These are phyloP conservation scores for Malurus cyaneus DNA, from an alignment of 2,113 vertebrate species.

Conservation along the genomic window DNA sequence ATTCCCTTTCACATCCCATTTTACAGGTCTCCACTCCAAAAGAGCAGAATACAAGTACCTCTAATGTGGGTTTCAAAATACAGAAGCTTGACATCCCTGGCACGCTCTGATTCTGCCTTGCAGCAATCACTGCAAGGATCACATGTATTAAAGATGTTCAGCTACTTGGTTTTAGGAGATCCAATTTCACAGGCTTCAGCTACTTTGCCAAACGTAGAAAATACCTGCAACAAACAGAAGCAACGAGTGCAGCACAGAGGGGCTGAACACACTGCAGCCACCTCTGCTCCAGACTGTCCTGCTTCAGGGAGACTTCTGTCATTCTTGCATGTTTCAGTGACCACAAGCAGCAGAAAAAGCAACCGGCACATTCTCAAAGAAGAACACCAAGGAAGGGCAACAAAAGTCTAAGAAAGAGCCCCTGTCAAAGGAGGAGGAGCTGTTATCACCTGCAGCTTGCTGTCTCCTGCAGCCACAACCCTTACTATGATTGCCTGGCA, in stretches of 20 bases:
- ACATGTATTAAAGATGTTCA: neutral
- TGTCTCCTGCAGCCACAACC: neutral
- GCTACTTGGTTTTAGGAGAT: neutral
- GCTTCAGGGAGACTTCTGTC: neutral
- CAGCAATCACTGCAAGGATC: neutral
- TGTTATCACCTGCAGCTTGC: neutral
- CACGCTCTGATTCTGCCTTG: neutral
- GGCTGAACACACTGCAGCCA: neutral
- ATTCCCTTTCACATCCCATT: neutral
- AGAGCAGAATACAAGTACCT: neutral
- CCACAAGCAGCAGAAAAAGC: neutral
- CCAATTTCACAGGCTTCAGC: neutral
- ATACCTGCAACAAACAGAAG: neutral
- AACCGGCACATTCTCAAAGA: neutral
- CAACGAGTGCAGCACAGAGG: neutral
- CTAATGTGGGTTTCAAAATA: neutral
- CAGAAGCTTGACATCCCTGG: neutral
- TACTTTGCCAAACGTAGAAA: neutral
- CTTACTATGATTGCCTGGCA: too few species aligned
- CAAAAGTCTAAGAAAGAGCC: neutral
- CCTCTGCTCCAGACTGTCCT: neutral
- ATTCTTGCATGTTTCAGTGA: neutral
- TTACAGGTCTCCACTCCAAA: neutral
- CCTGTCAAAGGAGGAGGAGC: neutral
- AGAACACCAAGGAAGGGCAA: neutral